Base-by-base conservation (phyloP, 2,113 vertebrate species). In the Orthonyx spaldingii region DNA sequence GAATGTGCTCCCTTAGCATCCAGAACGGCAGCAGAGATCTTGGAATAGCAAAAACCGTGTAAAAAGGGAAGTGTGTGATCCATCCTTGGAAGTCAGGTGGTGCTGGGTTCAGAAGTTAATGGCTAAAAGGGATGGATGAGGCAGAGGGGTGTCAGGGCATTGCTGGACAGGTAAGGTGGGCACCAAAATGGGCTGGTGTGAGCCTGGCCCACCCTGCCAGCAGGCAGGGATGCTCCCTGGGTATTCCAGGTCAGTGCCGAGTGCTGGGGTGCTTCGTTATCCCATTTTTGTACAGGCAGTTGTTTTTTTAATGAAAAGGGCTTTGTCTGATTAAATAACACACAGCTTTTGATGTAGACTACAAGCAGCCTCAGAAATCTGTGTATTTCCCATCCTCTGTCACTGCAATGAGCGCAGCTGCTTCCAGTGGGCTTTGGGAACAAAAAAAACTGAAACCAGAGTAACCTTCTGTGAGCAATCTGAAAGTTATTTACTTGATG, bases 401-500 rank as follows among this genome's bases (percentile, higher is more conserved):
- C 92, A 41, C 23, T 49, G 81, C 24, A 11, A 42, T 20, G 35
- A 92, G 93, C 6, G 13, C 83, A 92, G 59, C 90, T 79, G 63
- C 92, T 90, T 94, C 78, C 90, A 93, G 75, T 32, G 79, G 90
- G 85, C 56, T 94, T 89, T 80, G 82, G 52, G 30, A 49, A 20
- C 16, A 46, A 50, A 57, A 61, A 64, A 86, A 74, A 28, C 28
- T 10, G 3, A 65, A 56, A 59, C 24, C 72, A 64, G 57, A 39
- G 49, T 57, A 92, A 74, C 88, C 92, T 93, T 93, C 79, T 27
- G 42, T 26, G 83, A 84, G 89, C 92, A 92, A 92, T 87, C 83
- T 49, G 0, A 75, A 91, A 90, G 90, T 95, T 96, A 93, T 92
- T 96, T 95, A 84, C 93, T 96, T 68, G 90, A 74, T 84, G 94